Evolutionary conservation across 1,140 invertebrate species (phyloP).

Genomic region (Drosophila quadrilineata): DNA sequence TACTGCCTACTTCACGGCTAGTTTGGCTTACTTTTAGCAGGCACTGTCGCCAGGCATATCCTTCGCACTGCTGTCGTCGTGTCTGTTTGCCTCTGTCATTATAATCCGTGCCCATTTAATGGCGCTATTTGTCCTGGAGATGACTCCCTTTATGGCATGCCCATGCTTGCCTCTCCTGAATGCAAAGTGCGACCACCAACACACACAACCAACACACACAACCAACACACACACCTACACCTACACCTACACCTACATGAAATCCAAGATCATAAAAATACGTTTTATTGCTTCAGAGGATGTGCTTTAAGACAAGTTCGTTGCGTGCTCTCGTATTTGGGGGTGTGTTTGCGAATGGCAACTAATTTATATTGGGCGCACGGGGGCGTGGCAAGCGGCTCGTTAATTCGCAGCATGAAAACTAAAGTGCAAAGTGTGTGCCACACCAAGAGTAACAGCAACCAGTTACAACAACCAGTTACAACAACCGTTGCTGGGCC

Average conservation of each 20-base stretch:
- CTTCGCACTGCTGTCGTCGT: neutral
- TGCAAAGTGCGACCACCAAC: slow-evolving; percentile 72
- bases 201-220: too few species aligned
- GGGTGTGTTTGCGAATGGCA: slow-evolving; percentile 26
- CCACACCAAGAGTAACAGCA: slow-evolving; percentile 19
- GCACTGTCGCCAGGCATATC: slow-evolving; percentile 1
- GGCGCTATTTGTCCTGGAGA: slow-evolving; percentile 71
- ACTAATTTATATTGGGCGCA: slow-evolving; percentile 68
- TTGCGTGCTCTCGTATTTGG: slow-evolving; percentile 8
- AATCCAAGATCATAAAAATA: slow-evolving; percentile 70
- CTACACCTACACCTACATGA: too few species aligned
- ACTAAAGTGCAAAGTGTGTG: slow-evolving; percentile 71
- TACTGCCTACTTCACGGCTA: slow-evolving; percentile 65
- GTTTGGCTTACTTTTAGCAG: slow-evolving; percentile 73
- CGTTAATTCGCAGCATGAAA: slow-evolving; percentile 76
- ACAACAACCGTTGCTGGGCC: slow-evolving; percentile 31
- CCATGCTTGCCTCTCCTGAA: slow-evolving; percentile 50
- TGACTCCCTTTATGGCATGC: slow-evolving; percentile 69
- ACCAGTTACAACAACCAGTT: slow-evolving; percentile 1
- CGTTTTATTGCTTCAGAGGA: slow-evolving; percentile 73
- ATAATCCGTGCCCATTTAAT: slow-evolving; percentile 79
- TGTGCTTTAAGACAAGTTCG: slow-evolving; percentile 67
- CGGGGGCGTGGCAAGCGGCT: slow-evolving; percentile 43
- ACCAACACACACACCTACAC: too few species aligned
- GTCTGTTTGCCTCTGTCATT: slow-evolving; percentile 44